Percentiles rank a stretch among this genome's conserved stretches.
Conservation (phyloP, 2,888 invertebrate species). For the Chrysolina americana region DNA sequence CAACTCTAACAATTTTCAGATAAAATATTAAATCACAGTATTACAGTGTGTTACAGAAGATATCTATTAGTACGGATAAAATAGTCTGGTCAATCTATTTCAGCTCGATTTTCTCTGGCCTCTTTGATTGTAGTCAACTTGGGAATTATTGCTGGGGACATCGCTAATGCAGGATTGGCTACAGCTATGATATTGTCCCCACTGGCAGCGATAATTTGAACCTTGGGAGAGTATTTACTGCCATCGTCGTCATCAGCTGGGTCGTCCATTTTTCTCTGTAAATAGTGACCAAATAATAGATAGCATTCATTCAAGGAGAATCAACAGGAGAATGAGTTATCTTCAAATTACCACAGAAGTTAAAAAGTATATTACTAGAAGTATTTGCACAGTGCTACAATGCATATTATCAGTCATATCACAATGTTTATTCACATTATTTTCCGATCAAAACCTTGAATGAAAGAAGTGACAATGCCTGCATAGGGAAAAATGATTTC, state of each 20-base stretch:
- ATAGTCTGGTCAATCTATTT: conserved; percentile 49
- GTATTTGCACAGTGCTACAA: too few relatives aligned
- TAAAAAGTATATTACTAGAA: too few relatives aligned
- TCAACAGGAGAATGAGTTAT: too few relatives aligned
- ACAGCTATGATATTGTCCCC: conserved; percentile 92
- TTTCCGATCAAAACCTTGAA: too few relatives aligned
- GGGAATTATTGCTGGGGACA: conserved; percentile 70
- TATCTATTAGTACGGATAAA: conserved; percentile 40
- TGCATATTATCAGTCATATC: too few relatives aligned
- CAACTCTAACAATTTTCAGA: conserved; percentile 51
- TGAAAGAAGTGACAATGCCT: too few relatives aligned
- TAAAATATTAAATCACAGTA: conserved; percentile 53
- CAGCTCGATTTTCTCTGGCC: conserved; percentile 45
- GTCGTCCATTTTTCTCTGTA: conserved; percentile 60
- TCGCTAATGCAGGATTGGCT: conserved; percentile 86
- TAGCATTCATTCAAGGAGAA: conserved; percentile 34
- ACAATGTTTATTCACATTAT: too few relatives aligned
- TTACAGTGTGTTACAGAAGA: conserved; percentile 43
- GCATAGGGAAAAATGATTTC: too few relatives aligned
- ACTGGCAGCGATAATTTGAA: conserved; percentile 86
- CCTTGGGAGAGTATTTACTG: conserved; percentile 67
- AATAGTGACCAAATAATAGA: conserved; percentile 18
- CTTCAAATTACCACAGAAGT: too few relatives aligned
- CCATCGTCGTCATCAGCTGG: conserved; percentile 64
- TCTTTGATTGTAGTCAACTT: conserved; percentile 50